These are phyloP conservation scores for Aphaenogaster ashmeadi DNA, from an alignment of 1,140 invertebrate genomes.

Conservation along the genomic window DNA sequence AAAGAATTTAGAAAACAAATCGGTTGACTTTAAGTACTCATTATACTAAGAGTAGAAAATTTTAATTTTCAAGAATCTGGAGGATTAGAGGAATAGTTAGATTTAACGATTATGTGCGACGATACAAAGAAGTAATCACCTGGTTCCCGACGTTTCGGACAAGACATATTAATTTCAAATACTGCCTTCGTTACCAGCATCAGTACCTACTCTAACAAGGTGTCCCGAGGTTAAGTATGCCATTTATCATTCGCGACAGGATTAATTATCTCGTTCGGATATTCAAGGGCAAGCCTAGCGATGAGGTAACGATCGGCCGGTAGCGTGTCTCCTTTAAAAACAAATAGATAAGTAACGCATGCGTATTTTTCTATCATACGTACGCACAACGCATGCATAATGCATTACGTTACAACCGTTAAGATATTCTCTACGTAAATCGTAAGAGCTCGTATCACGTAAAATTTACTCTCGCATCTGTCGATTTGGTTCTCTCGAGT, in stretches of 20 bases:
- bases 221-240: constrained; percentile 55
- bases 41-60: not conserved
- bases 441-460: not conserved
- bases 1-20: not conserved
- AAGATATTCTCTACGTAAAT: constrained; percentile 13
- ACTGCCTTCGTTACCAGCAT: constrained; percentile 44
- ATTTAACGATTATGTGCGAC: constrained; percentile 13
- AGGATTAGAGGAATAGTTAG: not conserved
- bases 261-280: constrained; percentile 60
- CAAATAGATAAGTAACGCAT: constrained; percentile 32
- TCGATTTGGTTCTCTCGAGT: not conserved
- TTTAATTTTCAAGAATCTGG: not conserved
- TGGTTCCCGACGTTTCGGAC: not conserved
- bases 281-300: constrained; percentile 41
- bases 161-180: constrained; percentile 62
- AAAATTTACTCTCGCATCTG: not conserved
- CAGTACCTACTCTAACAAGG: constrained; percentile 55
- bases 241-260: constrained; percentile 59
- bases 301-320: constrained; percentile 46
- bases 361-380: constrained; percentile 16
- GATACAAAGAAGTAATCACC: constrained; percentile 3
- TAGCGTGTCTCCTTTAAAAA: constrained; percentile 14
- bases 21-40: not conserved
- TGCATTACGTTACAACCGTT: constrained; percentile 29
- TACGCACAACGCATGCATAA: constrained; percentile 31